These are phyloP conservation scores for Lathronympha strigana DNA, from an alignment of 2,888 invertebrate species.

Conservation along the genomic window DNA sequence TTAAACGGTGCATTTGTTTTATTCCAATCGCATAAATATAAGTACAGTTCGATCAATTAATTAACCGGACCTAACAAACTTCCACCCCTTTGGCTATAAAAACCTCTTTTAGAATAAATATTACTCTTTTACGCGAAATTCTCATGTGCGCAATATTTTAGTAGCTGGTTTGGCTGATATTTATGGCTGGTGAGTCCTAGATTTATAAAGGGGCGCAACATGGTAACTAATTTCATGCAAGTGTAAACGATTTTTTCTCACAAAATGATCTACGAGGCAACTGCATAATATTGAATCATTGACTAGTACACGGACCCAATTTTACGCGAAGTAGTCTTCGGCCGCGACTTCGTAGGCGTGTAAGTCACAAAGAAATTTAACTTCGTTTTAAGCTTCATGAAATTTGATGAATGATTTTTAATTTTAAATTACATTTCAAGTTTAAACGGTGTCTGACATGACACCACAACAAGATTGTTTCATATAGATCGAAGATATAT, in stretches of 20 bases:
- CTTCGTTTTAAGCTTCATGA: no score
- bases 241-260: constrained; percentile 7
- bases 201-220: constrained; percentile 63
- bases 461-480: no score
- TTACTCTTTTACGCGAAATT: constrained; percentile 57
- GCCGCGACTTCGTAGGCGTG: no score
- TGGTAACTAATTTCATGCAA: constrained; percentile 53
- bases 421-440: no score
- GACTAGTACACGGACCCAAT: no score
- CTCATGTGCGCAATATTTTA: constrained; percentile 70
- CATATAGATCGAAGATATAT: no score
- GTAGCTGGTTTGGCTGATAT: constrained; percentile 65
- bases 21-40: constrained; percentile 38
- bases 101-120: constrained; percentile 53
- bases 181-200: constrained; percentile 68
- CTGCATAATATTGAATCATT: no score
- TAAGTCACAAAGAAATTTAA: no score
- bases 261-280: not conserved
- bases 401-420: no score
- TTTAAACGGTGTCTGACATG: no score
- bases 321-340: no score
- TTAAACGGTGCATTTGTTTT: constrained; percentile 47
- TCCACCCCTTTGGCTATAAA: constrained; percentile 38
- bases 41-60: constrained; percentile 22
- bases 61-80: constrained; percentile 1